Evolutionary conservation across 2,113 vertebrate genomes (phyloP).

Genomic region (Rafetus swinhoei): DNA sequence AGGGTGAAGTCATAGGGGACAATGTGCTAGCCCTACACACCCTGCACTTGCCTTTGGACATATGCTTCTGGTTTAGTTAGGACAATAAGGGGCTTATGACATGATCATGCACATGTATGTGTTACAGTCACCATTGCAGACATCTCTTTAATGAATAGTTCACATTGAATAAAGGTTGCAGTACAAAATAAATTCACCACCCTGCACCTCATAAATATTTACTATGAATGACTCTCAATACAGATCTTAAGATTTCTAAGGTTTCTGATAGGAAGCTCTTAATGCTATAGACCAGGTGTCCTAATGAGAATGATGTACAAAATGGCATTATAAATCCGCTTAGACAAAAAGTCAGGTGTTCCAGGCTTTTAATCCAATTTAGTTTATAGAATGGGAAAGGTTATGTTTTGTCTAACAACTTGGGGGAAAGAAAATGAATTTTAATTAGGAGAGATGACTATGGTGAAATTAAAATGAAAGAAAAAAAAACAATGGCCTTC

Average conservation of each 20-base stretch:
- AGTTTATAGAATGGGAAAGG: slow-evolving; percentile 4
- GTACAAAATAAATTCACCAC: not conserved
- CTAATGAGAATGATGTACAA: slow-evolving; percentile 36
- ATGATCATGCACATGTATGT: not conserved
- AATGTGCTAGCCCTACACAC: not conserved
- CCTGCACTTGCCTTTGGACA: not conserved
- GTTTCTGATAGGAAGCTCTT: slow-evolving; percentile 27
- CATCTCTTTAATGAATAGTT: not conserved
- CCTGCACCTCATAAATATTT: not conserved
- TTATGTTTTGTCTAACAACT: slow-evolving; percentile 53
- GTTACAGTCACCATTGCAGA: not conserved
- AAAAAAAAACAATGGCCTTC: slow-evolving; percentile 28
- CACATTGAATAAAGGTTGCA: not conserved
- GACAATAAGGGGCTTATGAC: not conserved
- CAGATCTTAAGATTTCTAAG: not conserved
- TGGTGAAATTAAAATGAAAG: slow-evolving; percentile 40
- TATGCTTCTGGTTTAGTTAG: not conserved
- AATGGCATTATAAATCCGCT: slow-evolving; percentile 40
- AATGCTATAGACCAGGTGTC: slow-evolving; percentile 9
- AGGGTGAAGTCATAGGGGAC: not conserved
- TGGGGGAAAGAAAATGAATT: slow-evolving; percentile 61
- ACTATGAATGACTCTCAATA: not conserved
- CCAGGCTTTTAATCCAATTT: slow-evolving; percentile 54
- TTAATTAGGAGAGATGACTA: slow-evolving; percentile 60
- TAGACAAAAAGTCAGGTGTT: slow-evolving; percentile 35